Evolutionary conservation across 2,888 invertebrate genomes (phyloP), one percentile per base, ranked within the genome.

Genomic region (Barypeithes pellucidus): DNA sequence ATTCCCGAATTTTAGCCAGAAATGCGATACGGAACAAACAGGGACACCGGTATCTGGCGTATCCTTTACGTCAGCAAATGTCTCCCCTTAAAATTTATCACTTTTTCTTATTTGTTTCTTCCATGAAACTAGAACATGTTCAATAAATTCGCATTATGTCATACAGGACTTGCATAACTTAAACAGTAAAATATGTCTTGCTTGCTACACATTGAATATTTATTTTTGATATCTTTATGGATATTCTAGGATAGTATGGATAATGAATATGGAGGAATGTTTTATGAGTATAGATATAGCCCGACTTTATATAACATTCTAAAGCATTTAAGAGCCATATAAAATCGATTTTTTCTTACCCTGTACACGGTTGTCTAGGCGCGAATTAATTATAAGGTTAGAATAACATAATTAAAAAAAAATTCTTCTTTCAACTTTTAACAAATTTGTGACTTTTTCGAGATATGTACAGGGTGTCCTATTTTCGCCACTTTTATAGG

Each of bases 111-210:
- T 71, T 65, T 47, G 43, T 43, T 65, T 66, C 52, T 29, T 22
- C 36, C 54, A 11, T 57, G 52, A 67, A 67, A 61, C 50, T 63
- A 54, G 72, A 72, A 62, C 60, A 62, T 33, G 79, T 77, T 77
- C 78, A 75, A 79, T 80, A 79, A 79, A 79, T 79, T 75, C 72
- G 76, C 74, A 77, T 78, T 80, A 79, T 75, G 76, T 78, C 78
- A 78, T 75, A 33, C 45, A 43, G 20, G 41, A 24, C 54, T 57
- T 11, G 33, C 54, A 57, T 57, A 33, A 33, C 54, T 57, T 57
- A 57, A 57, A 57, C 33, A 57, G 54, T 57, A 57, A 57, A 57
- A 57, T 57, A 57, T 33, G 54, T 57, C 33, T 57, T 57, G 33
- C 33, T 57, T 57, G 33, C 33, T 57, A 57, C 54, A 57, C 33